Conservation (phyloP, 2,888 invertebrate genomes). For the Quadriops clusia region DNA sequence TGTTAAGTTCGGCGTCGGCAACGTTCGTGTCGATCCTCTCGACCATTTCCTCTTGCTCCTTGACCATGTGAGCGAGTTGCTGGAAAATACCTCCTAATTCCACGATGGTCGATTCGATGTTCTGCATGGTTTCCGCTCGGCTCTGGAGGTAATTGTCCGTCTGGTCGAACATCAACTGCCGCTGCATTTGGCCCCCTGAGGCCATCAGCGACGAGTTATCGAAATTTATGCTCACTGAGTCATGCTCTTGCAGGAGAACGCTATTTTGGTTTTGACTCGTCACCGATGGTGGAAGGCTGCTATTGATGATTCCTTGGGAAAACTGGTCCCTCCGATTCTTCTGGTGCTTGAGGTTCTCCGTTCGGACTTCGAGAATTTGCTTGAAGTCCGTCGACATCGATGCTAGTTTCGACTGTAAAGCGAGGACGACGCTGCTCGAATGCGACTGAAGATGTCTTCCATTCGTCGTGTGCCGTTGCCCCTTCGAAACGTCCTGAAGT, state of each 20-base stretch:
- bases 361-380: constrained; percentile 91
- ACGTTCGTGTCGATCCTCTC: constrained; percentile 96
- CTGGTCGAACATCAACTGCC: constrained; percentile 72
- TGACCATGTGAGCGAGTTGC: constrained; percentile 92
- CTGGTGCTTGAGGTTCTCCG: constrained; percentile 94
- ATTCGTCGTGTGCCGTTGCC: constrained; percentile 48
- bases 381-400: constrained; percentile 97
- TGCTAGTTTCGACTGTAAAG: constrained; percentile 87
- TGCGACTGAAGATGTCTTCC: constrained; percentile 79
- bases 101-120: constrained; percentile 96
- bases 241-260: constrained; percentile 42
- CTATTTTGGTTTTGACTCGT: constrained; percentile 41
- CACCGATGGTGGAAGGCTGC: constrained; percentile 49
- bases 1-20: constrained; percentile 89
- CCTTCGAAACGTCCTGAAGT: constrained; percentile 68
- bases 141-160: constrained; percentile 83
- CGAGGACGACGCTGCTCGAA: constrained; percentile 85
- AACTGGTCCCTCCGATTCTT: constrained; percentile 88
- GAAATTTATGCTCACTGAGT: constrained; percentile 72
- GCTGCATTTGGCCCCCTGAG: constrained; percentile 39
- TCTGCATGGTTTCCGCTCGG: constrained; percentile 96
- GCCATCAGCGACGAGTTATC: constrained; percentile 43
- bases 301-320: constrained; percentile 52
- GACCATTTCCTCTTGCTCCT: constrained; percentile 97
- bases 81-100: constrained; percentile 98